Conservation (phyloP, 2,888 invertebrate species). For the Digitonthophagus gazella region DNA sequence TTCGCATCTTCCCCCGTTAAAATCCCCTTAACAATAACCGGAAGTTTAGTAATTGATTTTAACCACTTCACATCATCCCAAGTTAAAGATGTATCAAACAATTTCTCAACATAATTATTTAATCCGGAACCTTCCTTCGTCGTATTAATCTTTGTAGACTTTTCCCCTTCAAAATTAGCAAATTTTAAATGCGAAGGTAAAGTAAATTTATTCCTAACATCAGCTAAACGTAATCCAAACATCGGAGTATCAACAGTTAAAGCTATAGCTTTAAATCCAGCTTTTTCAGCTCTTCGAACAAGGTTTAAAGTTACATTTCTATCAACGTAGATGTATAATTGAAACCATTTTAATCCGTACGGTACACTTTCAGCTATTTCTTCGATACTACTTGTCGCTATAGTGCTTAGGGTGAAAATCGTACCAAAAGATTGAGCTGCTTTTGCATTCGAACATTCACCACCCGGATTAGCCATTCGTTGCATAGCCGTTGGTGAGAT, state of each 20-base stretch:
- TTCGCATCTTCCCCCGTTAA: slow-evolving; percentile 83
- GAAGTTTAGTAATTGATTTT: slow-evolving; percentile 71
- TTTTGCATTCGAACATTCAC: slow-evolving; percentile 79
- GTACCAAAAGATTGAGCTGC: slow-evolving; percentile 77
- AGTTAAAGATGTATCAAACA: slow-evolving; percentile 77
- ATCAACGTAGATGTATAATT: slow-evolving; percentile 86
- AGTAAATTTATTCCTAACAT: slow-evolving; percentile 79
- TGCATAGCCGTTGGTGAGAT: slow-evolving; percentile 91
- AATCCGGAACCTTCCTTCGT: slow-evolving; percentile 69
- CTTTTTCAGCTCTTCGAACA: slow-evolving; percentile 73
- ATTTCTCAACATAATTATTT: slow-evolving; percentile 70
- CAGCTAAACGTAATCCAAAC: slow-evolving; percentile 79
- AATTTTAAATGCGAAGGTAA: slow-evolving; percentile 79
- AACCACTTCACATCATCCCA: slow-evolving; percentile 91
- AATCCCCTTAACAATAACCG: slow-evolving; percentile 84
- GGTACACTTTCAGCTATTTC: slow-evolving; percentile 80
- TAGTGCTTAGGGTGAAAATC: slow-evolving; percentile 80
- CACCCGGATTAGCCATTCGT: slow-evolving; percentile 84
- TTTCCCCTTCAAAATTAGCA: slow-evolving; percentile 72
- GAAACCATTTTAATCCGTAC: slow-evolving; percentile 80
- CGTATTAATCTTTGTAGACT: slow-evolving; percentile 50
- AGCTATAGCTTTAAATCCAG: slow-evolving; percentile 84
- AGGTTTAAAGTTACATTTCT: slow-evolving; percentile 60
- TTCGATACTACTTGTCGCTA: slow-evolving; percentile 84
- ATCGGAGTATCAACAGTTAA: slow-evolving; percentile 87